Conservation (phyloP, 2,888 invertebrate genomes). For the Lasioglossum marginatum region DNA sequence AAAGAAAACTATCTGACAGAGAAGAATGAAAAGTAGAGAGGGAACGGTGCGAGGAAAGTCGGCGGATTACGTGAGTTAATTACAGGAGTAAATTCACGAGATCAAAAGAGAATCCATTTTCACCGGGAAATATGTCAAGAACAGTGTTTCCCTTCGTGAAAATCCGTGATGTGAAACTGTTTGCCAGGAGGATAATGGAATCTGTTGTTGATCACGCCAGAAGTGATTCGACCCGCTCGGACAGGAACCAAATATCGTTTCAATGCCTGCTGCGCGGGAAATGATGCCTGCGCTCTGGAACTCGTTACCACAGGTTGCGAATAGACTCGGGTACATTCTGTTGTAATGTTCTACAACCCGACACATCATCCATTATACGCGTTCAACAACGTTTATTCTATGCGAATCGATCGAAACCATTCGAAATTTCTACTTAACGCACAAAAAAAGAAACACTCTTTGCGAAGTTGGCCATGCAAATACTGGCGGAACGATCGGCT, state of each 20-base stretch:
- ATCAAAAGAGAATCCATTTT: not conserved
- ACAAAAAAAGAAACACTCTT: not conserved
- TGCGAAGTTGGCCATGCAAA: not conserved
- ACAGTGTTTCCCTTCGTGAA: not conserved
- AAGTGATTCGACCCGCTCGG: not conserved
- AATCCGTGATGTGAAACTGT: not conserved
- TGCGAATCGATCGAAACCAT: not conserved
- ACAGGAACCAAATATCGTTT: not conserved
- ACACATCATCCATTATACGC: not conserved
- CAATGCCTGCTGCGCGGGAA: not conserved
- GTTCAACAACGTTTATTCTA: not conserved
- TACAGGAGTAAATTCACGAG: not conserved
- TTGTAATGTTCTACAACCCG: not conserved
- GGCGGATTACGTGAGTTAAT: not conserved
- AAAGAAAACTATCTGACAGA: not conserved
- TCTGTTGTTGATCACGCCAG: not conserved
- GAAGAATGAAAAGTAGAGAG: not conserved
- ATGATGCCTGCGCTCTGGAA: not conserved
- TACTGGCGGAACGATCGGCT: too few relatives aligned
- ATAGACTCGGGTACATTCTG: not conserved
- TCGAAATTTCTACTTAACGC: not conserved
- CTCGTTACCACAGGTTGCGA: not conserved
- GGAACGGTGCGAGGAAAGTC: not conserved
- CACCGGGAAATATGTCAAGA: not conserved
- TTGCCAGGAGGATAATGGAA: slow-evolving; percentile 6